Conservation (phyloP, 2,888 invertebrate genomes). For the Melanostoma scalare region DNA sequence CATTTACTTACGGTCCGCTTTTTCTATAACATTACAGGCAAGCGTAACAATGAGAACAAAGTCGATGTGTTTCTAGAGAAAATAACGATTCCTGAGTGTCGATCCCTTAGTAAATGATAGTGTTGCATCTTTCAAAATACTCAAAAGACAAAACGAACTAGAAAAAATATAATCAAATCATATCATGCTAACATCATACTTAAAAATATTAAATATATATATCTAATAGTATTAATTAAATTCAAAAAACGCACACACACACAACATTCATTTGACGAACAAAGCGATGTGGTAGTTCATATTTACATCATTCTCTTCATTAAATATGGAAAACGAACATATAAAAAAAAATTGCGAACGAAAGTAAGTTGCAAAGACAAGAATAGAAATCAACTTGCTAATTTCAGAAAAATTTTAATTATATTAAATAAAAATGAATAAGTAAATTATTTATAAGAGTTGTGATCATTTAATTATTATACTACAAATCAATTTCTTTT, state of each 20-base stretch:
- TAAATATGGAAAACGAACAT: conserved; percentile 9
- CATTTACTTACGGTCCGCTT: conserved; percentile 14
- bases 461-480: conserved; percentile 82
- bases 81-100: conserved; percentile 27
- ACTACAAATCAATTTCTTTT: conserved; percentile 60
- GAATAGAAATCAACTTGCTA: conserved; percentile 14
- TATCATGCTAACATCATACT: conserved; percentile 52
- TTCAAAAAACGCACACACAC: conserved; percentile 10
- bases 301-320: conserved; percentile 26
- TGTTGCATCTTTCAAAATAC: conserved; percentile 54
- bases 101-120: conserved; percentile 3
- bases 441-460: conserved; percentile 79
- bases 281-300: conserved; percentile 39
- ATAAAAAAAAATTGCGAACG: conserved; percentile 41
- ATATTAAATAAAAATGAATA: conserved; percentile 51
- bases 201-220: conserved; percentile 35
- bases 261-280: conserved; percentile 29
- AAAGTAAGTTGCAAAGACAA: conserved; percentile 30
- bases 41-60: conserved; percentile 35
- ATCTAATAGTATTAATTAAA: conserved; percentile 36
- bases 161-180: conserved; percentile 36
- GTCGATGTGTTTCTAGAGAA: conserved; percentile 4
- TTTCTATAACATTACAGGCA: conserved; percentile 47
- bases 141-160: conserved; percentile 30
- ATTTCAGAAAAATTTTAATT: conserved; percentile 18